Evolutionary conservation across 2,797 vertebrate genomes (phyloP).

Genomic region (Catharus ustulatus): DNA sequence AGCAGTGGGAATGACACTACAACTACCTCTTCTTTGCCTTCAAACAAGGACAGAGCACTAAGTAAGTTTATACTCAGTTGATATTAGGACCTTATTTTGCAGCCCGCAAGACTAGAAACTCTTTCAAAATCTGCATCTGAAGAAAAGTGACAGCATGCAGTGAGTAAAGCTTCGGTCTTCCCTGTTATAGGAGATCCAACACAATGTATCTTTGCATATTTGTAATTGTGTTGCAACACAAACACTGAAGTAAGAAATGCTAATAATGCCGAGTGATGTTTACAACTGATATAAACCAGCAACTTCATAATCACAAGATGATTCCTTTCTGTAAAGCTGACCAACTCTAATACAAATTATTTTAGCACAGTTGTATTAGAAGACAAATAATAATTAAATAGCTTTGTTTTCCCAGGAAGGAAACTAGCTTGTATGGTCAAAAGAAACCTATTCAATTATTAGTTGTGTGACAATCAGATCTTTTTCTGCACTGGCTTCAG

Average conservation of each 20-base stretch:
- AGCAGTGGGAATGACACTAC: background rate
- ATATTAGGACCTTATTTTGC: background rate
- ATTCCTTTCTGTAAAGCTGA: background rate
- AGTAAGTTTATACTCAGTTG: background rate
- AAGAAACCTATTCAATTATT: background rate
- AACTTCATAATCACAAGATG: background rate
- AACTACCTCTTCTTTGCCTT: background rate
- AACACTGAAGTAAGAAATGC: background rate
- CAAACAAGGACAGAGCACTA: background rate
- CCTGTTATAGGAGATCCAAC: background rate
- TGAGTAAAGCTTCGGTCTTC: background rate
- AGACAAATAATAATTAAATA: background rate
- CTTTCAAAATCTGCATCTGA: background rate
- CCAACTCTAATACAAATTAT: background rate
- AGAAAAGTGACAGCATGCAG: background rate
- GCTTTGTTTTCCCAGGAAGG: background rate
- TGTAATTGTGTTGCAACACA: background rate
- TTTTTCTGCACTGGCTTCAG: constrained; percentile 53
- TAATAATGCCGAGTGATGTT: background rate
- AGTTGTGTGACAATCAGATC: constrained; percentile 26
- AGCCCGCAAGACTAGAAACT: background rate
- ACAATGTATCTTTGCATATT: background rate
- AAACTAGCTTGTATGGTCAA: background rate
- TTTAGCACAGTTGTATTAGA: background rate
- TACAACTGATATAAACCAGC: background rate